Base-by-base conservation (phyloP, 2,113 vertebrate genomes). In the Baryphthengus martii region DNA sequence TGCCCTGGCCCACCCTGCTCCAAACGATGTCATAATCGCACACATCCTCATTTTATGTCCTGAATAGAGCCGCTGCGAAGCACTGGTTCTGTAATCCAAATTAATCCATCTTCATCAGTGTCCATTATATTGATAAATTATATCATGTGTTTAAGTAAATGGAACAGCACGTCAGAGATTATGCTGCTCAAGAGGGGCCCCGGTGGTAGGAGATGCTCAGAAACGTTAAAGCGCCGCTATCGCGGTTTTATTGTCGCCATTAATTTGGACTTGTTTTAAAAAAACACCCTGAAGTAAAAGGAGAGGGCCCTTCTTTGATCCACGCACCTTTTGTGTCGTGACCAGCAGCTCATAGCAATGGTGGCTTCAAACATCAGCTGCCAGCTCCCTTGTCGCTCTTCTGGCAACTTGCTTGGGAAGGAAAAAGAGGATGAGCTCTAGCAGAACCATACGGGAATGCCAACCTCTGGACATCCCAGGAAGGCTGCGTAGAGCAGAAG, bases 111-210 rank as follows among this genome's bases (percentile, higher is more conserved):
- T 97, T 96, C 96, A 97, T 97, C 97, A 97, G 94, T 88, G 96
- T 96, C 97, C 97, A 97, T 97, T 98, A 97, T 96, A 96, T 94
- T 97, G 96, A 97, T 97, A 97, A 97, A 97, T 97, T 97, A 91
- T 95, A 95, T 96, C 95, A 95, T 94, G 97, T 97, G 82, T 97
- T 97, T 95, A 94, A 96, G 89, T 97, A 96, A 95, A 97, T 95
- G 96, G 97, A 90, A 96, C 9, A 70, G 79, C 96, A 91, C 92
- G 13, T 88, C 81, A 95, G 92, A 96, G 97, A 93, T 92, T 85
- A 72, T 18, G 28, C 90, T 89, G 82, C 89, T 93, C 92, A 77
- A 89, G 40, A 88, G 92, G 80, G 96, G 85, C 95, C 90, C 90
- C 74, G 2, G 52, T 88, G 89, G 81, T 12, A 66, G 83, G 85